These are phyloP conservation scores for Xiphophorus maculatus DNA, from an alignment of 2,113 vertebrate species.

Conservation along the genomic window DNA sequence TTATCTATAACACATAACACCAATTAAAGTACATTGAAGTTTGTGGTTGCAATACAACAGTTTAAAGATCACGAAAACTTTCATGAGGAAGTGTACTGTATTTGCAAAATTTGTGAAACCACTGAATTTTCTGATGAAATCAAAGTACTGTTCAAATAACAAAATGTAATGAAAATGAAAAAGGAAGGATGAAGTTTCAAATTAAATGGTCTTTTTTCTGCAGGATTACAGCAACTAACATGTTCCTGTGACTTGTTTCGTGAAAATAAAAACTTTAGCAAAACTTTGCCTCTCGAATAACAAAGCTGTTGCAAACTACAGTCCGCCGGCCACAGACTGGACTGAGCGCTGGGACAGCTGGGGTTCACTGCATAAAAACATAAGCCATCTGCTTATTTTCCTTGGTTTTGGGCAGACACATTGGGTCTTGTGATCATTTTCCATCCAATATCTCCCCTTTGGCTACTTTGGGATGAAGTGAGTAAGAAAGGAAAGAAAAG, in stretches of 20 bases:
- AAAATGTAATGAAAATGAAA: slow-evolving; percentile 8
- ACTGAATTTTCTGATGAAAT: no score
- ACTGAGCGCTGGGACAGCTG: slow-evolving; percentile 40
- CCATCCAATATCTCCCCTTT: slow-evolving; percentile 41
- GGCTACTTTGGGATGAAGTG: slow-evolving; percentile 29
- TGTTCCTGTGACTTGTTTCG: slow-evolving; percentile 29
- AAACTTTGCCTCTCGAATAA: slow-evolving; percentile 50
- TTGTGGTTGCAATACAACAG: no score
- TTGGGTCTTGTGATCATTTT: slow-evolving; percentile 66
- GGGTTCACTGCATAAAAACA: slow-evolving; percentile 60
- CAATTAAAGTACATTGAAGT: no score
- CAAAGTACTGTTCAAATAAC: no score
- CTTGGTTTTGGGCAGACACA: slow-evolving; percentile 47
- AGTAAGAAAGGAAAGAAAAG: slow-evolving; percentile 24
- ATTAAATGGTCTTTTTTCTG: slow-evolving; percentile 7
- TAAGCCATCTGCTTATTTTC: slow-evolving; percentile 60
- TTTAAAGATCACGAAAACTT: no score
- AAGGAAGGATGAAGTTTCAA: slow-evolving; percentile 23
- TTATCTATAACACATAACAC: no score
- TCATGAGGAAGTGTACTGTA: no score
- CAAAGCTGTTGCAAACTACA: slow-evolving; percentile 44
- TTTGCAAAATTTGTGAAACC: no score
- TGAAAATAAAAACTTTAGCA: neutral
- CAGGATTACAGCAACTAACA: slow-evolving; percentile 5
- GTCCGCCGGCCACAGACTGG: slow-evolving; percentile 40